A percentile compares a stretch with the other conserved stretches of the same genome.
phyloP scores from a whole-genome alignment of 2,113 vertebrate species.

The Cettia cetti region DNA sequence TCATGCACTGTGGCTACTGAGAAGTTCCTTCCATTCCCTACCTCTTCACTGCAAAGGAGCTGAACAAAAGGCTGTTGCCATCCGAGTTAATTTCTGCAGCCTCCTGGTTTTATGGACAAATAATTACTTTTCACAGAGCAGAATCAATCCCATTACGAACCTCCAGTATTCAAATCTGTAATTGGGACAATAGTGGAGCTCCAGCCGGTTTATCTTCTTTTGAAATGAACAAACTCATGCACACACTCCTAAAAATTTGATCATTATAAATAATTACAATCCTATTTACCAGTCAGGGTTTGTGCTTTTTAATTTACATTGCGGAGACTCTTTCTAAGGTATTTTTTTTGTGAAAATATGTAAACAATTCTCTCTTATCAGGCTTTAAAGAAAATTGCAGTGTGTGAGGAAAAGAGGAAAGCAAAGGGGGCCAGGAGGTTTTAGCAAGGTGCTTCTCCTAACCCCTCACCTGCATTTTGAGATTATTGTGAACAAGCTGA shows the following conservation, averaged over 20 bases:
- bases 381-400: not conserved
- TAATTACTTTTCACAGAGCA: slow-evolving; percentile 61
- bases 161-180: slow-evolving; percentile 51
- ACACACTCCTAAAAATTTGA: slow-evolving; percentile 41
- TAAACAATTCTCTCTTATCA: not conserved
- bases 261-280: slow-evolving; percentile 65
- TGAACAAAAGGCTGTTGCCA: slow-evolving; percentile 65
- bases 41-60: not conserved
- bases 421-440: not conserved
- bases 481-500: not conserved
- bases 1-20: slow-evolving; percentile 14
- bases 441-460: not conserved
- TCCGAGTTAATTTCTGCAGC: slow-evolving; percentile 19
- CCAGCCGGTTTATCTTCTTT: not conserved
- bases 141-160: slow-evolving; percentile 49
- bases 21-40: slow-evolving; percentile 59
- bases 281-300: slow-evolving; percentile 35
- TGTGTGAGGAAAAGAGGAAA: not conserved
- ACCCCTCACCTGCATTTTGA: not conserved
- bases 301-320: not conserved
- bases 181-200: slow-evolving; percentile 42
- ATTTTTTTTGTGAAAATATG: not conserved
- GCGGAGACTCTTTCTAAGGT: not conserved
- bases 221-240: slow-evolving; percentile 39
- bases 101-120: slow-evolving; percentile 58